Evolutionary conservation across 1,140 invertebrate genomes (phyloP).

Genomic region (Goniozus legneri): DNA sequence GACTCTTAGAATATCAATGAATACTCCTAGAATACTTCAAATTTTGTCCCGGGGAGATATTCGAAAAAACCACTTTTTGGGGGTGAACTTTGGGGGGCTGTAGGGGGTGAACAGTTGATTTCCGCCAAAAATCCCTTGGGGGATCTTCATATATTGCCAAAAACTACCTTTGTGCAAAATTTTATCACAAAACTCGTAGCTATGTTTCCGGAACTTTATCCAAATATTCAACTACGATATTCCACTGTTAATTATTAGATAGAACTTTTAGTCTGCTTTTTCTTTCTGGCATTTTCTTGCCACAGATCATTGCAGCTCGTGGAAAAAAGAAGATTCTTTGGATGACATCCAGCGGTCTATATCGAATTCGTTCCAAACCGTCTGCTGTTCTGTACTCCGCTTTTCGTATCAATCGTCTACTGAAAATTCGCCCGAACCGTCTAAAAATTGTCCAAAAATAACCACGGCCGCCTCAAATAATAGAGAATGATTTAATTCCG

Average conservation of each 20-base stretch:
- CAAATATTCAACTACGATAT: constrained; percentile 2
- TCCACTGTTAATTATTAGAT: constrained; percentile 7
- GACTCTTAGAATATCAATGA: no score
- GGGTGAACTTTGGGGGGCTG: no score
- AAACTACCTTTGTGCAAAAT: no score
- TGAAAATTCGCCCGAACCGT: constrained; percentile 9
- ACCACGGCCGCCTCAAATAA: no score
- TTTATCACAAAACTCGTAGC: not conserved
- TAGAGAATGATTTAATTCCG: no score
- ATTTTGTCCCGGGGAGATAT: no score
- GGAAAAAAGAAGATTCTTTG: constrained; percentile 19
- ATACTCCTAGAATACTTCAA: no score
- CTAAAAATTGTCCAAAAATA: no score
- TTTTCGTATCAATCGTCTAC: constrained; percentile 12
- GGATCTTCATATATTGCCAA: no score
- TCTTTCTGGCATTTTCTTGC: no score
- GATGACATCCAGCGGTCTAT: constrained; percentile 24
- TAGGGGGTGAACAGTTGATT: no score
- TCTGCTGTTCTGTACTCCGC: constrained; percentile 7
- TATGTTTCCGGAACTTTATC: constrained; percentile 12
- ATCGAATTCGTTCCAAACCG: constrained; percentile 19
- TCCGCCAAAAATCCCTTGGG: no score
- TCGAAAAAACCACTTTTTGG: constrained; percentile 8
- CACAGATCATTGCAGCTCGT: constrained; percentile 6
- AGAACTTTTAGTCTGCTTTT: constrained; percentile 10